Evolutionary conservation across 2,888 invertebrate genomes (phyloP), one percentile per base, ranked within the genome.

Genomic region (Trisateles emortualis): DNA sequence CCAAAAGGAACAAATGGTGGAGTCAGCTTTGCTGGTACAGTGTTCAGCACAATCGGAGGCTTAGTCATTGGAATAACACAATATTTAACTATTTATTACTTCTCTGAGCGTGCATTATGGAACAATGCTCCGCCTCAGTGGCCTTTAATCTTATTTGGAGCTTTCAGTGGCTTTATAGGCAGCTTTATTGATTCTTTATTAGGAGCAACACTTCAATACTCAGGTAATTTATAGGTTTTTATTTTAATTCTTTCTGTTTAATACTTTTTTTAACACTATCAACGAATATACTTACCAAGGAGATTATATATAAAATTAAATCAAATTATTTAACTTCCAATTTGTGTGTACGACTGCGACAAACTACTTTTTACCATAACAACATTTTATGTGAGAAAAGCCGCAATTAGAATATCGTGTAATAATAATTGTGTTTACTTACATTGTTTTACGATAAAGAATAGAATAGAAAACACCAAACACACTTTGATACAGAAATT

Each of bases 1-100:
- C 98, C 98, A 0, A 94, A 94, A 88, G 98, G 98, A 35, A 98
- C 98, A 17, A 98, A 98, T 87, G 98, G 98, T 22, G 98, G 95
- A 1, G 94, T 98, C n/a, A 96, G 97, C 0, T 66, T 93, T 17
- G 73, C 94, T 40, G 96, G 96, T 14, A 87, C 95, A 5, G 26
- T 94, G 6, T 93, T 94, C 22, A 93, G 93, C 75, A 83, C 94
- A 16, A 42, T 96, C 14, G 97, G 97, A 13, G 97, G 97, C 6
- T 66, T 95, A 17, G 75, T 94, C 1, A 94, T 98, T 43, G 98
- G 98, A 0, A 42, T 96, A 2, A 93, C 94, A 5, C 96, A 96
- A 82, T 97, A 96, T 78, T 68, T 96, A 10, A 90, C 95, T 0
- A 86, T 96, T 33, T 79, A 95, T 16, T 94, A 96, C 64, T 94